Percentiles rank a stretch among this genome's conserved stretches.
Evolutionary conservation across 2,797 vertebrate species (phyloP).

Genomic region (Melanotaenia trifasciata): DNA sequence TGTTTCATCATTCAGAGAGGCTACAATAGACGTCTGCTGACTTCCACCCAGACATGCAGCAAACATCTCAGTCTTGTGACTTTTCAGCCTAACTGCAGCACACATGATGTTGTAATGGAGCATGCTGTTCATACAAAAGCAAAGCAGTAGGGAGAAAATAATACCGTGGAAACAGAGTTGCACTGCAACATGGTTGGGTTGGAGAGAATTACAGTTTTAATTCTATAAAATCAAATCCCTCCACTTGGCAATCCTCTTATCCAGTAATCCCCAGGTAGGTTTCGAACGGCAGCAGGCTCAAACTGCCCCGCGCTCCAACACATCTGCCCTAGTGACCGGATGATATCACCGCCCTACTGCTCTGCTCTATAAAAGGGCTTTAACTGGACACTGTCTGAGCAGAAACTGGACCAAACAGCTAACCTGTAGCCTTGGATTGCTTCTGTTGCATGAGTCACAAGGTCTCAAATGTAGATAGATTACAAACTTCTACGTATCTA

Average conservation of each 20-base stretch:
- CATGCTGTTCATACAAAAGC: slow-evolving; percentile 10
- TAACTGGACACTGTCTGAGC: slow-evolving; percentile 21
- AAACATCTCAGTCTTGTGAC: not conserved
- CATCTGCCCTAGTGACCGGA: slow-evolving; percentile 65
- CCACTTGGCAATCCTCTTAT: slow-evolving; percentile 79
- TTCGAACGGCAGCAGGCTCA: slow-evolving; percentile 68
- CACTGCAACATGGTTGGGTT: slow-evolving; percentile 24
- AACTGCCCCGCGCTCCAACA: slow-evolving; percentile 62
- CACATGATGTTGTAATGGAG: slow-evolving; percentile 21
- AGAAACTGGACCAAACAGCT: slow-evolving; percentile 22
- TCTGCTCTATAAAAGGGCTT: slow-evolving; percentile 39
- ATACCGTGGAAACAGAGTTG: slow-evolving; percentile 44
- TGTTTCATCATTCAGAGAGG: not conserved
- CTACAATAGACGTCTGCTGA: not conserved
- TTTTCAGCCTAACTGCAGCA: slow-evolving; percentile 29
- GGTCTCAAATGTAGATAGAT: slow-evolving; percentile 1
- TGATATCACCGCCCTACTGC: slow-evolving; percentile 39
- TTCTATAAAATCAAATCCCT: slow-evolving; percentile 81
- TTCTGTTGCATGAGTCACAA: not conserved
- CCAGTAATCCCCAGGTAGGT: slow-evolving; percentile 79
- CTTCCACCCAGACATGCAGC: not conserved
- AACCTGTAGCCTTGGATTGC: not conserved
- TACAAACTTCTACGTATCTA: not conserved
- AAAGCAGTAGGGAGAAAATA: slow-evolving; percentile 10
- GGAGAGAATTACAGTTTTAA: slow-evolving; percentile 78